A percentile compares a stretch with the other conserved stretches of the same genome.
These are phyloP conservation scores for Oeneis ivallda DNA, from an alignment of 2,888 invertebrate genomes.

Conservation along the genomic window DNA sequence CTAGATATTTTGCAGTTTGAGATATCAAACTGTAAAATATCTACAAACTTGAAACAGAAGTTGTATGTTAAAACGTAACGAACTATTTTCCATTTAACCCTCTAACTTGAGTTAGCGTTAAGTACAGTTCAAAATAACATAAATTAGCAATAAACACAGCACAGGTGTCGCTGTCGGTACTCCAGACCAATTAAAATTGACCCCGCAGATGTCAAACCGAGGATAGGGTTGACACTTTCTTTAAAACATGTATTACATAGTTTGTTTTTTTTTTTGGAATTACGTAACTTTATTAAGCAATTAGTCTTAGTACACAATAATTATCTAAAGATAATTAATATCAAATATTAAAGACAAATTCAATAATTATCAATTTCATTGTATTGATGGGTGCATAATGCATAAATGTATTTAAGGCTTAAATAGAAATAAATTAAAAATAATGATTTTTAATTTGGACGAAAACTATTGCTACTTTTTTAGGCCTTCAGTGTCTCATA, in stretches of 20 bases:
- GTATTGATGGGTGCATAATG: no score
- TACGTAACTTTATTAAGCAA: no score
- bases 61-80: slow-evolving; percentile 16
- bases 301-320: no score
- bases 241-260: neutral
- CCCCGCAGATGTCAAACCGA: slow-evolving; percentile 39
- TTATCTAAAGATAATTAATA: no score
- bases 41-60: neutral
- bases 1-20: no score
- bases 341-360: no score
- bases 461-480: no score
- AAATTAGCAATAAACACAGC: slow-evolving; percentile 39
- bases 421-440: no score
- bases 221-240: neutral
- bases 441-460: no score
- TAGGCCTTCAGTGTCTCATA: neutral
- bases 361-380: no score
- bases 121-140: slow-evolving; percentile 10
- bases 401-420: no score
- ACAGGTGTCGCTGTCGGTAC: slow-evolving; percentile 54
- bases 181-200: slow-evolving; percentile 44
- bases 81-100: slow-evolving; percentile 12
- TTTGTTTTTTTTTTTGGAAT: neutral
- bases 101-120: neutral
- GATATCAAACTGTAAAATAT: neutral